A percentile compares a stretch with the other conserved stretches of the same genome.
Conservation (phyloP, 2,888 invertebrate genomes). For the Tolmerus cingulatus region DNA sequence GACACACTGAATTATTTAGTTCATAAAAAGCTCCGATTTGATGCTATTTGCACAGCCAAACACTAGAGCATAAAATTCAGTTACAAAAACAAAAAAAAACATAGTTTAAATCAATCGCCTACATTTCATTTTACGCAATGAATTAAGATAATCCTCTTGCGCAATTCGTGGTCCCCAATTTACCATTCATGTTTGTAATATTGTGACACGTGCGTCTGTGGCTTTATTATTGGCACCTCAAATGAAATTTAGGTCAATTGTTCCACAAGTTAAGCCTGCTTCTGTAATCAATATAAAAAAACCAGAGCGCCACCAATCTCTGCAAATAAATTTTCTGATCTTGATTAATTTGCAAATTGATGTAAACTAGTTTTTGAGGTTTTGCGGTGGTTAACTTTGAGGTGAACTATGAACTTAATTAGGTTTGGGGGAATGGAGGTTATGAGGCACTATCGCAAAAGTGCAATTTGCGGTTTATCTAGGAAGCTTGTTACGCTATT, state of each 20-base stretch:
- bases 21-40: not conserved
- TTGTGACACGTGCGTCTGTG: not conserved
- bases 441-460: no score
- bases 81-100: not conserved
- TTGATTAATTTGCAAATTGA: not conserved
- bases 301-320: not conserved
- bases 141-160: not conserved
- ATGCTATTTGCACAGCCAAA: not conserved
- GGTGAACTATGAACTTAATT: not conserved
- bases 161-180: not conserved
- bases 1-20: not conserved
- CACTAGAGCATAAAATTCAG: not conserved
- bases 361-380: not conserved
- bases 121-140: not conserved
- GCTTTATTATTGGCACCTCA: not conserved
- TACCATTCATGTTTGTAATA: not conserved
- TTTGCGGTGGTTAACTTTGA: not conserved
- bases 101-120: not conserved
- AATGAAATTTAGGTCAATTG: not conserved
- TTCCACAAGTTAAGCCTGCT: not conserved
- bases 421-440: not conserved
- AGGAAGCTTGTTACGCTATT: not conserved
- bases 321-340: not conserved
- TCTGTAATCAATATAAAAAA: not conserved
- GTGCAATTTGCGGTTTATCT: not conserved